Percentiles rank a stretch among this genome's conserved stretches.
Conservation (phyloP, 2,888 invertebrate species). For the Cynaeus angustus region DNA sequence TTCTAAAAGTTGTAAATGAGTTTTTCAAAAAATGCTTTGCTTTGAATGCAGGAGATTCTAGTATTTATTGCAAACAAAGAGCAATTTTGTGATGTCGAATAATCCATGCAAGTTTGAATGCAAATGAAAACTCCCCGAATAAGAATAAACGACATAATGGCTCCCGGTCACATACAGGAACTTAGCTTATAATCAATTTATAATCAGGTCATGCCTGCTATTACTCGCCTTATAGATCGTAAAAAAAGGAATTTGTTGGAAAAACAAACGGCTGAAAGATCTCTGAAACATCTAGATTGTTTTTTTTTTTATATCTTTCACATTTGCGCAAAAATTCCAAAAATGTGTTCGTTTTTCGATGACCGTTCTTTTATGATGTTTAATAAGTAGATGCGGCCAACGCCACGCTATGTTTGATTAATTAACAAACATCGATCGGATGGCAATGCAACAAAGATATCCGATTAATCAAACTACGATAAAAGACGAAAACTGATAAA, state of each 20-base stretch:
- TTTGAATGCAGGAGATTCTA: too few relatives aligned
- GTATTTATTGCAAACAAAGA: neutral
- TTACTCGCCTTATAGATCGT: neutral
- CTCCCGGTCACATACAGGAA: neutral
- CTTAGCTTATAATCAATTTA: slow-evolving; percentile 1
- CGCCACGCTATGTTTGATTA: slow-evolving; percentile 38
- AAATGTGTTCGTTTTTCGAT: too few relatives aligned
- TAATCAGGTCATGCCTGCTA: slow-evolving; percentile 2
- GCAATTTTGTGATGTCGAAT: neutral
- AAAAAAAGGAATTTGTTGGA: neutral
- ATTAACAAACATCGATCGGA: slow-evolving; percentile 43
- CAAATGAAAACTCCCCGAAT: neutral
- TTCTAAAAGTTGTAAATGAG: too few relatives aligned
- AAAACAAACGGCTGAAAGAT: neutral
- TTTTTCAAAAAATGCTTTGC: too few relatives aligned
- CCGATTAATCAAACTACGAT: slow-evolving; percentile 49
- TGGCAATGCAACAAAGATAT: slow-evolving; percentile 37
- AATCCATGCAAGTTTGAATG: neutral
- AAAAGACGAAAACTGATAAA: slow-evolving; percentile 49
- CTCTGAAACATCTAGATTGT: neutral
- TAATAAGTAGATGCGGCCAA: too few relatives aligned
- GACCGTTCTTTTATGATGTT: too few relatives aligned
- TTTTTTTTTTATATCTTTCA: too few relatives aligned
- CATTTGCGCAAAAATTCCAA: neutral
- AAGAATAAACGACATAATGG: slow-evolving; percentile 1